Evolutionary conservation across 2,888 invertebrate species (phyloP).

Genomic region (Tipula vernalis): DNA sequence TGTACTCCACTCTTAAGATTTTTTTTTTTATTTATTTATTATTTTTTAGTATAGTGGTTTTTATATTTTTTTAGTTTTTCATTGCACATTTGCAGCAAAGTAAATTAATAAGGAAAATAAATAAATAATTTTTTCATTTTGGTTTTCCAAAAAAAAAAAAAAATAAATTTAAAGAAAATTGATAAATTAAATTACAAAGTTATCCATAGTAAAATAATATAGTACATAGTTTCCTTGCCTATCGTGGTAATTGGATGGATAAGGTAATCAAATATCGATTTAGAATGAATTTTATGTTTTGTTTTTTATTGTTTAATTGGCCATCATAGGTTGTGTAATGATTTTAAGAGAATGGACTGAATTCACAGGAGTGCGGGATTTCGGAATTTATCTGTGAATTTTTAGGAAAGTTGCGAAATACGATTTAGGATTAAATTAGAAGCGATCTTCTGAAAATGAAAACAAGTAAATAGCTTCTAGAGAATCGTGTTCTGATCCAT

Average conservation of each 20-base stretch:
- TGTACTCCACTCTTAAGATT: conserved; percentile 59
- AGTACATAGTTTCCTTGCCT: neutral
- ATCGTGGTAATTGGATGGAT: neutral
- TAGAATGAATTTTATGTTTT: neutral
- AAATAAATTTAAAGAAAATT: neutral
- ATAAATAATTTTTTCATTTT: neutral
- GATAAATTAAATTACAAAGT: neutral
- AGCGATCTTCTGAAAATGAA: too few species aligned
- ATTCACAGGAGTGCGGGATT: too few species aligned
- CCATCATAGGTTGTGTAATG: too few species aligned
- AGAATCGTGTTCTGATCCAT: too few species aligned
- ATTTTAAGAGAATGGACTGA: too few species aligned
- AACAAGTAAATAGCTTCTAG: too few species aligned
- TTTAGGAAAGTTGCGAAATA: too few species aligned
- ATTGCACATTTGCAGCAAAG: conserved; percentile 6
- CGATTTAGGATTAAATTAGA: too few species aligned
- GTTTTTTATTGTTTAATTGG: too few species aligned
- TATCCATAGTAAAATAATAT: neutral
- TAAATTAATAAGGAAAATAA: conserved; percentile 5
- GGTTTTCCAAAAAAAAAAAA: neutral
- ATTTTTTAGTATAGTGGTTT: neutral
- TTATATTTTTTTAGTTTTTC: neutral
- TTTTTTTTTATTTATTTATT: neutral
- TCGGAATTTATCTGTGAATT: too few species aligned
- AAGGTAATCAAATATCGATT: neutral